Conservation (phyloP, 1,140 invertebrate genomes). For the Telenomus remus region DNA sequence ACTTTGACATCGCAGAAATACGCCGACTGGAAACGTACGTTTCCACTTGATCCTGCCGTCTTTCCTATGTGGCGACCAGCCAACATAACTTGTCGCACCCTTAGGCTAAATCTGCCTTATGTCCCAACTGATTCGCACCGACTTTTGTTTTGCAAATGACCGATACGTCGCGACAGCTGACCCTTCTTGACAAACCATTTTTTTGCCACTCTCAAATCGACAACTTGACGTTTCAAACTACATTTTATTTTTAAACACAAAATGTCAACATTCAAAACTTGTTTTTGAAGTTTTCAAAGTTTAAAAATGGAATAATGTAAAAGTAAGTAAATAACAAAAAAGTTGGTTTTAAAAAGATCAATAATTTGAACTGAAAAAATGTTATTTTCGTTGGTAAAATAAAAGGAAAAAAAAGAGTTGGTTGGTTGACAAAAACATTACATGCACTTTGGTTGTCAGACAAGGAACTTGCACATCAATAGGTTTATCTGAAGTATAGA, state of each 20-base stretch:
- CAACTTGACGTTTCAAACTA: neutral
- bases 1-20: slow-evolving; percentile 60
- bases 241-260: no score
- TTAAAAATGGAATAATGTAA: no score
- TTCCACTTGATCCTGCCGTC: slow-evolving; percentile 53
- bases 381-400: no score
- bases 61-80: slow-evolving; percentile 61
- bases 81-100: slow-evolving; percentile 65
- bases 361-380: no score
- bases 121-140: slow-evolving; percentile 35
- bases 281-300: no score
- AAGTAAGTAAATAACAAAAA: no score
- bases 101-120: slow-evolving; percentile 70
- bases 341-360: no score
- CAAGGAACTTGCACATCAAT: slow-evolving; percentile 55
- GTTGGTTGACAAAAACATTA: slow-evolving; percentile 44
- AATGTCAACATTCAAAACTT: no score
- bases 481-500: slow-evolving; percentile 46
- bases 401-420: slow-evolving; percentile 4
- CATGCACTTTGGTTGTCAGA: slow-evolving; percentile 49
- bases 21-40: slow-evolving; percentile 51
- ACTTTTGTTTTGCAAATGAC: slow-evolving; percentile 48
- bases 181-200: slow-evolving; percentile 11
- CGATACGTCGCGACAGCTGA: slow-evolving; percentile 39
- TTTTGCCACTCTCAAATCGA: slow-evolving; percentile 27